Percentiles rank a stretch among this genome's conserved stretches.
Conservation (phyloP, 2,888 invertebrate species). For the Pogonocherus hispidulus region DNA sequence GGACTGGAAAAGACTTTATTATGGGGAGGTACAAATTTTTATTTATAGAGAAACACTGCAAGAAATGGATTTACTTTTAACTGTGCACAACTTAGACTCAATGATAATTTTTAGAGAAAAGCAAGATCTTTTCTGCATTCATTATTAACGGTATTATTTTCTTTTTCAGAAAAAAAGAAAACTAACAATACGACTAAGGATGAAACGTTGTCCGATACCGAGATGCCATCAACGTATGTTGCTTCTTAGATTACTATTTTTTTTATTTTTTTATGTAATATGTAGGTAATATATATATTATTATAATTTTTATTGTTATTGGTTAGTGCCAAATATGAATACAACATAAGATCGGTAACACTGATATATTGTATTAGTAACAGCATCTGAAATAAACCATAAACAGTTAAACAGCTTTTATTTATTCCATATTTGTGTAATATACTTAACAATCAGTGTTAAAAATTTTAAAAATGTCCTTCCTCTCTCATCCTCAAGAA, state of each 20-base stretch:
- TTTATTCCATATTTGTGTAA: too few species aligned
- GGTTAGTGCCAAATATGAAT: background rate
- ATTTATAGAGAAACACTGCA: too few species aligned
- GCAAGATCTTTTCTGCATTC: background rate
- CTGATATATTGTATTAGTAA: too few species aligned
- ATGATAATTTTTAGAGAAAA: too few species aligned
- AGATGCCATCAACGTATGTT: conserved; percentile 16
- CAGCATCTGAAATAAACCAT: too few species aligned
- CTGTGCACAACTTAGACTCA: too few species aligned
- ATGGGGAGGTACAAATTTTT: conserved; percentile 36
- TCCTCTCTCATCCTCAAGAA: too few species aligned
- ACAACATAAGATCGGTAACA: background rate
- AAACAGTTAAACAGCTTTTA: too few species aligned
- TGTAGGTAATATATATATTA: background rate
- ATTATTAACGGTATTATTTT: background rate
- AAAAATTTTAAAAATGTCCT: too few species aligned
- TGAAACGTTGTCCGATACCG: conserved; percentile 4
- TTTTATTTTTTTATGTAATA: background rate
- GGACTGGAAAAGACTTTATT: conserved; percentile 58
- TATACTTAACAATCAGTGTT: too few species aligned
- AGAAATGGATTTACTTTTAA: too few species aligned
- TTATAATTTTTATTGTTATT: background rate
- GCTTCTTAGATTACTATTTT: background rate
- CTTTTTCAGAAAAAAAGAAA: conserved; percentile 21
- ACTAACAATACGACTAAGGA: background rate